Percentiles rank a stretch among this genome's conserved stretches.
Evolutionary conservation across 2,888 invertebrate genomes (phyloP).

Genomic region (Lepidochitona cinerea): DNA sequence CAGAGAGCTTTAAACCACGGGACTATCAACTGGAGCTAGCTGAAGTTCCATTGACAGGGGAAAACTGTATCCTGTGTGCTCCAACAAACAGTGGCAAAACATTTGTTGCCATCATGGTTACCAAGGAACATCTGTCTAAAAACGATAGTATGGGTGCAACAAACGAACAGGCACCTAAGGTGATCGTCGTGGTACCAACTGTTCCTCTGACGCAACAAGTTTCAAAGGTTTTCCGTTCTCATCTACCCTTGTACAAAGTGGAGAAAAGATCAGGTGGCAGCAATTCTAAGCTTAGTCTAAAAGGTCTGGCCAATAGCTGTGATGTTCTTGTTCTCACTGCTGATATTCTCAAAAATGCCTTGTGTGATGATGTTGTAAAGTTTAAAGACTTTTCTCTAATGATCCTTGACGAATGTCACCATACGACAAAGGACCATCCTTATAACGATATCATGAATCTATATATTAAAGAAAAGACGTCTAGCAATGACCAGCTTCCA

Average conservation of each 20-base stretch:
- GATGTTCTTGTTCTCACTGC: neutral
- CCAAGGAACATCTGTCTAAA: neutral
- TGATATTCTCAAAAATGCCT: neutral
- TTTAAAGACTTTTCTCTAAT: neutral
- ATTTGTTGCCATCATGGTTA: neutral
- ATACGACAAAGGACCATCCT: neutral
- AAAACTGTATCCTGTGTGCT: neutral
- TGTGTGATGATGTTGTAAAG: neutral
- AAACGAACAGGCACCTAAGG: neutral
- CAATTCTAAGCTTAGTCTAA: neutral
- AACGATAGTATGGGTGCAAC: neutral
- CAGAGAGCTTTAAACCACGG: too few species aligned
- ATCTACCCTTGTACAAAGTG: neutral
- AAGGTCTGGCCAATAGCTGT: neutral
- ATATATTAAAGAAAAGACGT: neutral
- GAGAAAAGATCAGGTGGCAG: neutral
- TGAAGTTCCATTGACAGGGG: neutral
- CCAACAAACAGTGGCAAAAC: neutral
- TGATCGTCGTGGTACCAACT: neutral
- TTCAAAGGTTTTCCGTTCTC: neutral
- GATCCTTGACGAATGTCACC: neutral
- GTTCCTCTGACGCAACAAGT: neutral
- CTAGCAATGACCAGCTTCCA: neutral
- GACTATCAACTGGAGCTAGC: too few species aligned
- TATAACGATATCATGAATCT: neutral